phyloP scores from a whole-genome alignment of 1,140 invertebrate genomes.

The Phthorimaea operculella region DNA sequence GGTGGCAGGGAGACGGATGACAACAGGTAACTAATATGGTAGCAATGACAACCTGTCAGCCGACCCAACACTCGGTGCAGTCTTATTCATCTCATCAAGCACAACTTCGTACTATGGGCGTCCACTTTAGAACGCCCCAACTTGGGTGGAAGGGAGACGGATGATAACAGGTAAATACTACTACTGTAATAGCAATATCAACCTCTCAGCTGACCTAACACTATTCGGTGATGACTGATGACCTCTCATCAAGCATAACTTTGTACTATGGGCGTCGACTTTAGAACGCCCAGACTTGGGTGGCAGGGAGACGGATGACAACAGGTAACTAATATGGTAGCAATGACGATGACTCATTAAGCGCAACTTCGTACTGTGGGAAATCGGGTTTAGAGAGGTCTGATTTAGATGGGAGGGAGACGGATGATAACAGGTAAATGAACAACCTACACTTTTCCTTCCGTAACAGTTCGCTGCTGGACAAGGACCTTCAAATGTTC shows the following conservation, averaged over 20 bases:
- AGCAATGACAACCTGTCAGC: constrained; percentile 90
- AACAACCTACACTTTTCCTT: no score
- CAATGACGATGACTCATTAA: constrained; percentile 94
- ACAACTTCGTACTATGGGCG: constrained; percentile 97
- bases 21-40: constrained; percentile 72
- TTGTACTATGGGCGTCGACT: constrained; percentile 94
- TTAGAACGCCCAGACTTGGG: constrained; percentile 94
- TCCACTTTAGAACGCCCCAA: constrained; percentile 91
- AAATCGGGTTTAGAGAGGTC: constrained; percentile 90
- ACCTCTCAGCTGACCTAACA: constrained; percentile 86
- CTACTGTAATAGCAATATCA: constrained; percentile 75
- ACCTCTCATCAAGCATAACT: constrained; percentile 90
- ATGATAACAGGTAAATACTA: constrained; percentile 86
- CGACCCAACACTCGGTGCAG: constrained; percentile 88
- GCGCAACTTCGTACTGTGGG: constrained; percentile 96
- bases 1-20: constrained; percentile 97
- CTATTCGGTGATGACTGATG: constrained; percentile 94
- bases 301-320: constrained; percentile 96
- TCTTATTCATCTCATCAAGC: constrained; percentile 90
- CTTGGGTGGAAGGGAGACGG: constrained; percentile 95
- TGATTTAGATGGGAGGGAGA: constrained; percentile 96
- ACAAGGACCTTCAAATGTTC: no score
- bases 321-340: constrained; percentile 73
- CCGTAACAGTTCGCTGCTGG: no score
- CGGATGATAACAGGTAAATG: constrained; percentile 91